Conservation (phyloP, 2,113 vertebrate genomes). For the Sclerurus mexicanus region DNA sequence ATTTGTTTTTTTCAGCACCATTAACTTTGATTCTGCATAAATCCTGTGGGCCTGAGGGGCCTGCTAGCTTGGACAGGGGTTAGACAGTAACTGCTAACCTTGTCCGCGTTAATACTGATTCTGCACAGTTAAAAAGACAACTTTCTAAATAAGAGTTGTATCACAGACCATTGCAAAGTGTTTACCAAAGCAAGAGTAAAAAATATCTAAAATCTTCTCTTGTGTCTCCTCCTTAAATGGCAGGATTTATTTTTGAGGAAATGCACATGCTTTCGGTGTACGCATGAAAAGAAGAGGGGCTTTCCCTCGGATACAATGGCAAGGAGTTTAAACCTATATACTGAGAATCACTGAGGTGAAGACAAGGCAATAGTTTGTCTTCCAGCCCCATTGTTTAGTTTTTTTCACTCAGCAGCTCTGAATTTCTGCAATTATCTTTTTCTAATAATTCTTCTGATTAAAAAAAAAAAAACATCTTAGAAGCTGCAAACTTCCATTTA, state of each 20-base stretch:
- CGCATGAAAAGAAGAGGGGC: background rate
- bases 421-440: background rate
- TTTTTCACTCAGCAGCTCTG: background rate
- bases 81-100: conserved; percentile 42
- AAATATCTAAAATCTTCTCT: background rate
- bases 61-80: conserved; percentile 5
- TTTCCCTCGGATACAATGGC: accelerated
- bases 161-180: background rate
- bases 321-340: background rate
- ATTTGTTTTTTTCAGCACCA: background rate
- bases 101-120: conserved; percentile 47
- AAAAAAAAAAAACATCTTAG: background rate
- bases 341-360: background rate
- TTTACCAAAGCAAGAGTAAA: background rate
- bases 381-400: background rate
- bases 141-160: conserved; percentile 27
- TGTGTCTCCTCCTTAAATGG: background rate
- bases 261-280: background rate
- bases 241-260: background rate
- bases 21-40: conserved; percentile 30
- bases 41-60: background rate
- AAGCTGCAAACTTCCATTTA: background rate
- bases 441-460: background rate
- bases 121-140: background rate
- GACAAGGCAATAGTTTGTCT: background rate